Conservation (phyloP, 2,888 invertebrate genomes). For the Coecobrya sp. region DNA sequence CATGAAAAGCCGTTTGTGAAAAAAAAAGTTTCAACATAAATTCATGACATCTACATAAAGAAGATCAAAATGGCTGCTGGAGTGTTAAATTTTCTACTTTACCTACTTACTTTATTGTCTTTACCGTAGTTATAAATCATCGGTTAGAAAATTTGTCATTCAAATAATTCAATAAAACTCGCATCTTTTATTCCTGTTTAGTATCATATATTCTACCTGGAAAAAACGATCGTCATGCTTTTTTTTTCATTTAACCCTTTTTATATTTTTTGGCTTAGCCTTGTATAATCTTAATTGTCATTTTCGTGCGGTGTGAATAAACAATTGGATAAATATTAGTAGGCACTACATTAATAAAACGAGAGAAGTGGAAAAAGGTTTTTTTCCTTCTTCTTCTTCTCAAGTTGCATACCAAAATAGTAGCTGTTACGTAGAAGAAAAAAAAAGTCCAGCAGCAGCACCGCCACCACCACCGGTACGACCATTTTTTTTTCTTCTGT, state of each 20-base stretch:
- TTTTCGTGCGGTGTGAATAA: not conserved
- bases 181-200: too few species aligned
- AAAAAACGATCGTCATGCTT: too few species aligned
- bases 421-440: too few species aligned
- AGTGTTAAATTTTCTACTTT: too few species aligned
- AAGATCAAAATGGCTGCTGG: not conserved
- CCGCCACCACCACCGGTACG: not conserved
- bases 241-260: too few species aligned
- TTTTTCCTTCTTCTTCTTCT: not conserved
- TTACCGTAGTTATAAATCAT: too few species aligned
- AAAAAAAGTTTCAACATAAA: not conserved
- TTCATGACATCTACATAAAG: not conserved
- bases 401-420: too few species aligned
- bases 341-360: not conserved
- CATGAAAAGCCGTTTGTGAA: not conserved
- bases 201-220: too few species aligned
- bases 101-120: too few species aligned
- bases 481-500: not conserved
- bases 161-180: too few species aligned
- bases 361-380: not conserved
- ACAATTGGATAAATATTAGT: not conserved
- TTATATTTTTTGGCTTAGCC: too few species aligned
- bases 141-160: too few species aligned
- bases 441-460: not conserved
- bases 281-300: not conserved